A percentile compares a stretch with the other conserved stretches of the same genome.
Conservation (phyloP, 2,797 vertebrate genomes). For the Emydoidea blandingii region DNA sequence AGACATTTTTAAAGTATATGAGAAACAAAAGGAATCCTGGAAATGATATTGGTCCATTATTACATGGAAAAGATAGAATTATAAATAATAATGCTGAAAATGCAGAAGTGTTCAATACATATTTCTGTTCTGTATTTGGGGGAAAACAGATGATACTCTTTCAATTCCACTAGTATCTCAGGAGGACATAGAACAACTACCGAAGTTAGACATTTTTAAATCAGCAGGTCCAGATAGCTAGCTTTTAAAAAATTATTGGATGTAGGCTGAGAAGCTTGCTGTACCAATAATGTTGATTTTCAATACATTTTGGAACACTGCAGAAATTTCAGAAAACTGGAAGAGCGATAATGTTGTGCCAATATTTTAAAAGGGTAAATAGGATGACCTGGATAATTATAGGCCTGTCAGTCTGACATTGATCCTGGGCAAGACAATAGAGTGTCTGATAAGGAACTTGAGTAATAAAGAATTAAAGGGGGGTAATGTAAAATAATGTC, state of each 20-base stretch:
- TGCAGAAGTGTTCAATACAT: neutral
- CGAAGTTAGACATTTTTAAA: neutral
- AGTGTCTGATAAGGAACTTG: neutral
- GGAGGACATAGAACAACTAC: neutral
- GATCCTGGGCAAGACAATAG: neutral
- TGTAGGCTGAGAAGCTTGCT: neutral
- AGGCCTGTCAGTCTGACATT: neutral
- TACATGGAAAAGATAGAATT: neutral
- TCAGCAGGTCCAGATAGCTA: neutral
- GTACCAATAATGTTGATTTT: neutral
- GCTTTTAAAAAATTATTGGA: too few species aligned
- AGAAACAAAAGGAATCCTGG: neutral
- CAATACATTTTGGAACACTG: neutral
- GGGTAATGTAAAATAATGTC: neutral
- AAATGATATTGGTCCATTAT: neutral
- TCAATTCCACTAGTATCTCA: neutral
- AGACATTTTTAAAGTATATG: neutral
- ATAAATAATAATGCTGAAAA: neutral
- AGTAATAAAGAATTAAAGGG: neutral
- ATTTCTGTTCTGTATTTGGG: neutral
- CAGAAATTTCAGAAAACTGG: neutral
- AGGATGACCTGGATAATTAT: neutral
- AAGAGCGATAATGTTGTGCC: neutral
- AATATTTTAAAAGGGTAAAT: neutral
- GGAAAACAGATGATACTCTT: neutral